Conservation (phyloP, 2,113 vertebrate genomes). For the Etia nguti region DNA sequence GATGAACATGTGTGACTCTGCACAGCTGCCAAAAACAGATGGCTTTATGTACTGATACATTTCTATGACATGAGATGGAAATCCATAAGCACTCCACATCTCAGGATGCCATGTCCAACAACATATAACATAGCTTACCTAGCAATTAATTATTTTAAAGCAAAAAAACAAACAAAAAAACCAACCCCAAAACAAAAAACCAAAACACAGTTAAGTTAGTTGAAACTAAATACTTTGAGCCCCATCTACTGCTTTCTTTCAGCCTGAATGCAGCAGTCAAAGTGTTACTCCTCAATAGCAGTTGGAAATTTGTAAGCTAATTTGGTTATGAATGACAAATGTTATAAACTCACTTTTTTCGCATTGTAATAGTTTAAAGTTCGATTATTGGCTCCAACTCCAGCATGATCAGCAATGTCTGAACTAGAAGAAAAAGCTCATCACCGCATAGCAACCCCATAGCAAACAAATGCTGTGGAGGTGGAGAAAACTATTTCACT, state of each 20-base stretch:
- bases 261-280: not conserved
- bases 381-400: not conserved
- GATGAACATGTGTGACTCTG: not conserved
- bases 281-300: not conserved
- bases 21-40: not conserved
- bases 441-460: not conserved
- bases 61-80: not conserved
- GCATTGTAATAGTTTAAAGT: not conserved
- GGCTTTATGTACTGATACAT: not conserved
- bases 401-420: not conserved
- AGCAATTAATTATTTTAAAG: not conserved
- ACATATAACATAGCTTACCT: not conserved
- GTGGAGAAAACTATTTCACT: too few relatives aligned
- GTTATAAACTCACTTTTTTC: not conserved
- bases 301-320: not conserved
- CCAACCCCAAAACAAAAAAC: too few relatives aligned
- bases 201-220: not conserved
- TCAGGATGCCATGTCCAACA: not conserved
- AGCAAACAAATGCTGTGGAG: not conserved
- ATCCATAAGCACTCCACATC: not conserved
- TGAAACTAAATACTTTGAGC: not conserved
- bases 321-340: not conserved
- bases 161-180: not conserved
- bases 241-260: not conserved
- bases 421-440: not conserved